Base-by-base conservation (phyloP, 2,113 vertebrate genomes). In the Myotis lucifugus region DNA sequence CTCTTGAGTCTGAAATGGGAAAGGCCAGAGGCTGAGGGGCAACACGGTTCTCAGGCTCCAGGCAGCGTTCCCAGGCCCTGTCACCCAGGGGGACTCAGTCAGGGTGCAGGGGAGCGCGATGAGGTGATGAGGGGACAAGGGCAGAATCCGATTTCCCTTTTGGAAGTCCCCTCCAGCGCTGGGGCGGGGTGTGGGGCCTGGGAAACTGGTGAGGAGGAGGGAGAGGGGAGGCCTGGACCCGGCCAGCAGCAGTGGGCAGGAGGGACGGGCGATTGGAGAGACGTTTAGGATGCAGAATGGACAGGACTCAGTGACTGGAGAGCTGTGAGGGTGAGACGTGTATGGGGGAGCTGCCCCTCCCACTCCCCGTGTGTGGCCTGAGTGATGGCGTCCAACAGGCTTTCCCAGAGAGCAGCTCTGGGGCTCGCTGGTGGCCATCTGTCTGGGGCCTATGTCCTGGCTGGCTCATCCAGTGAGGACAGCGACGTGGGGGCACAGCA, bases 31-130 rank as follows among this genome's bases (percentile, higher is more conserved):
- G 19, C 19, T 40, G 37, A 5, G 48, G 15, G 85, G 40, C 54
- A 46, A 56, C 56, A 9, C 1, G 6, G n/a, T 88, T 97, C 86
- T 76, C 69, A 91, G 74, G 91, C 87, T 82, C 83, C 76, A 40
- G 77, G 78, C 52, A 4, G 76, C 12, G 7, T 88, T 96, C 92
- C 95, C 90, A 96, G 95, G 94, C 85, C 77, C 92, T 78, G 6
- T 76, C 8, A 1, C 48, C 90, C 37, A 17, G 18, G 42, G 61
- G 67, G 66, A 29, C 42, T 4, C 21, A 87, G 76, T 32, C 69
- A 66, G 67, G 83, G 89, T 14, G 12, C 61, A 67, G 32, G 48
- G 87, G 34, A 73, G 84, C 50, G 8, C 3, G n/a, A 59, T 61
- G 11, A 4, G 77, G 19, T 54, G 11, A 92, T 0, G 5, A 77